Percentiles rank a stretch among this genome's conserved stretches.
Conservation (phyloP, 2,797 vertebrate species). For the Muscicapa comitata region DNA sequence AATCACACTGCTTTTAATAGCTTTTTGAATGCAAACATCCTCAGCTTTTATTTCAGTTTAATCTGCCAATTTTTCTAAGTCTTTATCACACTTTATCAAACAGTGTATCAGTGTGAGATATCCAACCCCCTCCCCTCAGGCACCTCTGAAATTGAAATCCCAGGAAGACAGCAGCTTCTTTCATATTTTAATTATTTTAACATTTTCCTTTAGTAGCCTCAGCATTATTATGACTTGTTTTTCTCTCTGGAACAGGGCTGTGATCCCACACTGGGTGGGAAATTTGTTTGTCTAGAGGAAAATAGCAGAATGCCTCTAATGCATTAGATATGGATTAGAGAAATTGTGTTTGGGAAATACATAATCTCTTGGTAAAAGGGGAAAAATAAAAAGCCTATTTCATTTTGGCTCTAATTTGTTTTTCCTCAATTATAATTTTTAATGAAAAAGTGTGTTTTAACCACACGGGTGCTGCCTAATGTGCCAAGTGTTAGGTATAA, state of each 20-base stretch:
- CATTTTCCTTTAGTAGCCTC: constrained; percentile 63
- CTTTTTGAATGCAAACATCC: constrained; percentile 46
- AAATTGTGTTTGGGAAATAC: constrained; percentile 49
- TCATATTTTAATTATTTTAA: constrained; percentile 76
- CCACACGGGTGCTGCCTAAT: constrained; percentile 42
- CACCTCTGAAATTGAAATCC: constrained; percentile 71
- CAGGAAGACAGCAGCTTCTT: constrained; percentile 51
- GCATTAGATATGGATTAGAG: constrained; percentile 39
- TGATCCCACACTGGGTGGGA: constrained; percentile 50
- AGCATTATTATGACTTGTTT: constrained; percentile 68
- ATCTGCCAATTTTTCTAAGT: constrained; percentile 68
- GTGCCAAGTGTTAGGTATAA: constrained; percentile 3
- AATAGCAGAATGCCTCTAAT: constrained; percentile 48
- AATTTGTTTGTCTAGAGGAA: constrained; percentile 54
- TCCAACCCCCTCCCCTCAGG: constrained; percentile 57
- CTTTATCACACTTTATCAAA: constrained; percentile 77
- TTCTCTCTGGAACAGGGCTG: constrained; percentile 38
- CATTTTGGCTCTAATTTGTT: constrained; percentile 51
- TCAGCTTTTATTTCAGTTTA: constrained; percentile 66
- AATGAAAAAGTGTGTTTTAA: constrained; percentile 65
- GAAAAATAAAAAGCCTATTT: constrained; percentile 60
- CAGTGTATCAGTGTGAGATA: constrained; percentile 69
- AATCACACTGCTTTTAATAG: constrained; percentile 47
- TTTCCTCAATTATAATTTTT: constrained; percentile 52
- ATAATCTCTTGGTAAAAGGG: constrained; percentile 47